These are phyloP conservation scores for Rhynchonycteris naso DNA, from an alignment of 2,797 vertebrate genomes.

Conservation along the genomic window DNA sequence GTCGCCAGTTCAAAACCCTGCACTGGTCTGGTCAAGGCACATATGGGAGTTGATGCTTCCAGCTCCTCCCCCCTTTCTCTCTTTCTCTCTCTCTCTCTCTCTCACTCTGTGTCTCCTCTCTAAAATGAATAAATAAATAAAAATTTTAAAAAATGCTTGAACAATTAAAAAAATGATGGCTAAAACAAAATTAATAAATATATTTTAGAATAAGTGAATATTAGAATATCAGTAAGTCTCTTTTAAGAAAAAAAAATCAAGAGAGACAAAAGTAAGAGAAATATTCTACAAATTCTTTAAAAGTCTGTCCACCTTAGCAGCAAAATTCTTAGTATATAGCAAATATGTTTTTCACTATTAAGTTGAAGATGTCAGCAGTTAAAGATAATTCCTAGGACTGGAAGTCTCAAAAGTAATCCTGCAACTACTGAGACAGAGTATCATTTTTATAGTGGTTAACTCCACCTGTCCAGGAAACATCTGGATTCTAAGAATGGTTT, in stretches of 20 bases:
- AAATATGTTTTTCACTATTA: conserved; percentile 43
- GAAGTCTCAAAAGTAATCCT: conserved; percentile 57
- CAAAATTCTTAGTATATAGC: conserved; percentile 9
- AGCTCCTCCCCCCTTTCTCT: too few relatives aligned
- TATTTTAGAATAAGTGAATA: conserved; percentile 55
- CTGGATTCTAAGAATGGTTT: conserved; percentile 28
- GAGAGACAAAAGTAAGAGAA: conserved; percentile 17
- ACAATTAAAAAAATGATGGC: not conserved
- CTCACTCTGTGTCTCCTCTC: too few relatives aligned
- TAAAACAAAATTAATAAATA: conserved; percentile 49
- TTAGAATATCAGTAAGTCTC: conserved; percentile 20
- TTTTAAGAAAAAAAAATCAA: not conserved
- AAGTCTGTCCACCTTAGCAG: not conserved
- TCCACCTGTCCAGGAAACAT: conserved; percentile 16
- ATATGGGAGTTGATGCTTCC: too few relatives aligned
- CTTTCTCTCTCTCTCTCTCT: too few relatives aligned
- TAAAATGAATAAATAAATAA: too few relatives aligned
- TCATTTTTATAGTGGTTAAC: conserved; percentile 28
- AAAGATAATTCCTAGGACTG: conserved; percentile 50
- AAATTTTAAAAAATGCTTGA: too few relatives aligned
- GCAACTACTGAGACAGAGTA: conserved; percentile 30
- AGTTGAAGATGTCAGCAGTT: conserved; percentile 48
- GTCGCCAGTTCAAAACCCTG: too few relatives aligned
- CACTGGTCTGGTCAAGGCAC: too few relatives aligned
- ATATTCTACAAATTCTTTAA: conserved; percentile 49